Evolutionary conservation across 2,797 vertebrate species (phyloP), one percentile per base, ranked within the genome.

Genomic region (Smutsia gigantea): DNA sequence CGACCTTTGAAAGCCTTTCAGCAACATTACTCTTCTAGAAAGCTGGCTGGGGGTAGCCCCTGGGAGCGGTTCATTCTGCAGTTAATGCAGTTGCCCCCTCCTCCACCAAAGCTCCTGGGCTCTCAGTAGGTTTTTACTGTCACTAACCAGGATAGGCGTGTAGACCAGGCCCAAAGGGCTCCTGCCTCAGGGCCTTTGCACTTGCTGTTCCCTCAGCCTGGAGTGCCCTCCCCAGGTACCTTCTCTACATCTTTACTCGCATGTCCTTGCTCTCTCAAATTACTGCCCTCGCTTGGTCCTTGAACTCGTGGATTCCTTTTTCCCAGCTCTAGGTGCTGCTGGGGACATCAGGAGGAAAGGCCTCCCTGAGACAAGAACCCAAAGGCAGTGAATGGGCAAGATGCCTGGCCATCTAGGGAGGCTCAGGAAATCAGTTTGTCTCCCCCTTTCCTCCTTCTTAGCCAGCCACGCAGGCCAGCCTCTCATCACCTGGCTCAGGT

Each of bases 321-420:
- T 39, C 34, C 8, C 34, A 51, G 51, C 68, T 86, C 63, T 4
- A 1, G 57, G 29, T 23, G 14, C 72, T 27, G 29, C 23, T 18
- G 61, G 63, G 31, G 15, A 25, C 7, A 5, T 17, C 4, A 12
- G 7, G 15, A 18, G 7, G 59, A 59, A 82, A 82, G 57, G 21
- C 2, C 49, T 72, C 29, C 84, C 27, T 37, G 8, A 42, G 77
- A 39, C 51, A 29, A 34, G 79, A 82, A 39, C 55, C 79, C 49
- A 37, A n/a, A 69, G 37, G 34, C 42, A 17, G 27, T 1, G 17
- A 42, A 21, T 7, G 18, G 46, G 39, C 0, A 0, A n/a, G 51
- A 1, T 0, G 1, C 0, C 49, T 19, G 49, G 12, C 31, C 27
- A 2, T 6, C 4, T 29, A 13, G 12, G 17, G 23, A 37, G 7